Base-by-base conservation (phyloP, 2,888 invertebrate genomes). In the Neoscelio sp. region DNA sequence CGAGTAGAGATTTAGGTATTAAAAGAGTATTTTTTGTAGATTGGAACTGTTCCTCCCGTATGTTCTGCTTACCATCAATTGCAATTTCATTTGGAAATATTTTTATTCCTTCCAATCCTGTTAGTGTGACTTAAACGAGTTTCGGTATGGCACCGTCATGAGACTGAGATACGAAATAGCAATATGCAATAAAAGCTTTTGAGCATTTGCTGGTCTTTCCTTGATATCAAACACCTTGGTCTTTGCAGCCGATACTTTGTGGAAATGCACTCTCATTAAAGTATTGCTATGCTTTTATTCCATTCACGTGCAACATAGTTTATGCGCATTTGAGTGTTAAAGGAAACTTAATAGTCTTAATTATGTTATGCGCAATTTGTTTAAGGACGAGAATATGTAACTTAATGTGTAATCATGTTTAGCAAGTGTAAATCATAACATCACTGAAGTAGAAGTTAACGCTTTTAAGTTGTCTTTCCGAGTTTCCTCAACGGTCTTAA, bases 171-270 rank as follows among this genome's bases (percentile, higher is more conserved):
- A 46, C 64, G 54, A 73, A 56, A 73, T 56, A 35, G 65, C 64
- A 74, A 74, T 74, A 74, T 58, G 73, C 73, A 74, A 65, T 74
- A 65, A 74, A 74, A 33, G 56, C 50, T 56, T 15, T 13, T 56
- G 56, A 58, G 15, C 56, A 56, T 65, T 56, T 58, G 35, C 56
- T 48, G 12, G 46, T 48, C 40, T 65, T 65, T 46, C 56, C 64
- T 64, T 74, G 54, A 35, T 50, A 62, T 62, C 52, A 62, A 52
- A 71, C 71, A 44, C 71, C 42, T 52, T 33, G 52, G 52, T 52
- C 62, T 62, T 71, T 18, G 44, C 52, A 62, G 62, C 44, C 62
- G 62, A 62, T 71, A 52, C 35, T 30, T 71, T 71, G 62, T 71
- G 52, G 52, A 71, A 71, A 71, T 62, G 62, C 33, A 13, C 35